phyloP scores from a whole-genome alignment of 2,113 vertebrate species.

The Mobula hypostoma region DNA sequence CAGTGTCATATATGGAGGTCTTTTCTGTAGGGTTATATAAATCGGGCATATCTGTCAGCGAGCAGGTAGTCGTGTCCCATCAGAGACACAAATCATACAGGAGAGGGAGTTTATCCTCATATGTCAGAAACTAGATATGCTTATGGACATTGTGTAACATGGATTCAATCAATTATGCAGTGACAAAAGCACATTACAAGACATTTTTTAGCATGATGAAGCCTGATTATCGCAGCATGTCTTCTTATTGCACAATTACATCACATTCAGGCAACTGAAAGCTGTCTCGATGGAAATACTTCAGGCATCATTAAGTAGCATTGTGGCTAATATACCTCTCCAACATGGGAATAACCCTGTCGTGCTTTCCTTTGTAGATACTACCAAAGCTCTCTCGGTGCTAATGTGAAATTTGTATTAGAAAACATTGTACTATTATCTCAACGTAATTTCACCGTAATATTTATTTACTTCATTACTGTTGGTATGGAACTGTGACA shows the following conservation, averaged over 20 bases:
- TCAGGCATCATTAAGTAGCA: constrained; percentile 18
- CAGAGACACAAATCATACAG: neutral
- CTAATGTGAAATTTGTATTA: neutral
- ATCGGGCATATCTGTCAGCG: neutral
- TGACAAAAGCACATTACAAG: neutral
- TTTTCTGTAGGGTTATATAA: neutral
- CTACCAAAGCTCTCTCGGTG: neutral
- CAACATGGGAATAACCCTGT: neutral
- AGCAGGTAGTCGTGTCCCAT: neutral
- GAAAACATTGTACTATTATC: neutral
- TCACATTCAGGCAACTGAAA: constrained; percentile 17
- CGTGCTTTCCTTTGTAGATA: neutral
- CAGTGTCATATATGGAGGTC: neutral
- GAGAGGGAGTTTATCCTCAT: neutral
- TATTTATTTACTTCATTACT: neutral
- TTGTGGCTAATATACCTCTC: constrained; percentile 1
- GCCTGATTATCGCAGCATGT: neutral
- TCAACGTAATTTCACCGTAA: neutral
- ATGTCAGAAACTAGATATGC: constrained; percentile 4
- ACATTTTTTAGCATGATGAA: neutral
- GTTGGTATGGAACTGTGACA: neutral
- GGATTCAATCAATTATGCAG: constrained; percentile 21
- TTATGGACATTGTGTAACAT: neutral
- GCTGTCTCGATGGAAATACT: constrained; percentile 13
- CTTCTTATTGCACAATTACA: constrained; percentile 19